Evolutionary conservation across 1,140 invertebrate species (phyloP), one percentile per base, ranked within the genome.

Genomic region (Drosophila rhopaloa): DNA sequence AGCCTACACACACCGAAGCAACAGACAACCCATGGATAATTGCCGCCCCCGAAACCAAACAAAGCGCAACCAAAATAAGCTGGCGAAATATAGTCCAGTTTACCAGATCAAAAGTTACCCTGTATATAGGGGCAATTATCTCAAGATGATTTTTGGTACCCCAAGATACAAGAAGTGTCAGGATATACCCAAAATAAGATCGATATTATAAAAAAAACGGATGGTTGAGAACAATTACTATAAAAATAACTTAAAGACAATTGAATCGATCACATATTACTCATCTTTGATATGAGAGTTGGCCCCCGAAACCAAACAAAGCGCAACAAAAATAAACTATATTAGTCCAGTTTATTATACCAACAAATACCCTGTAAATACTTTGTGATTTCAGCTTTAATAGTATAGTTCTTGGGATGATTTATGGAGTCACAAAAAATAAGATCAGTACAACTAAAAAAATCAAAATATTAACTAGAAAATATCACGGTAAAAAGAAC

Each of bases 21-120:
- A 11, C 19, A 13, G 24, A 43, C 40, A 62, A n/a, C 8, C 38
- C 46, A 46, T 50, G 65, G 65, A 66, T 68, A 68, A 68, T 68
- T 68, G 65, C 65, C 60, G 47, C 65, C 60, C 57, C 60, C 60
- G 5, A 65, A 29, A 53, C 38, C 32, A 66, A 68, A 46, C 60
- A 68, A 68, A 66, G 60, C 57, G 57, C 29, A 48, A 11, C 16
- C 37, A 48, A 35, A 37, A 46, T n/a, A 13, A 19, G 43, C 38
- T 24, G 37, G 11, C 19, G 19, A 44, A 48, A 43, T 59, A 19
- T 32, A 58, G 35, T 29, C 24, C 58, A 16, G 14, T 62, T 66
- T 29, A 27, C 35, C 19, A 43, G 46, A 63, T 32, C 29, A 11
- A n/a, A 48, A n/a, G 47, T 11, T 61, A 68, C 58, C 65, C 43